Percentiles rank a stretch among this genome's conserved stretches.
phyloP scores from a whole-genome alignment of 2,888 invertebrate genomes.

The Entomobrya multifasciata region DNA sequence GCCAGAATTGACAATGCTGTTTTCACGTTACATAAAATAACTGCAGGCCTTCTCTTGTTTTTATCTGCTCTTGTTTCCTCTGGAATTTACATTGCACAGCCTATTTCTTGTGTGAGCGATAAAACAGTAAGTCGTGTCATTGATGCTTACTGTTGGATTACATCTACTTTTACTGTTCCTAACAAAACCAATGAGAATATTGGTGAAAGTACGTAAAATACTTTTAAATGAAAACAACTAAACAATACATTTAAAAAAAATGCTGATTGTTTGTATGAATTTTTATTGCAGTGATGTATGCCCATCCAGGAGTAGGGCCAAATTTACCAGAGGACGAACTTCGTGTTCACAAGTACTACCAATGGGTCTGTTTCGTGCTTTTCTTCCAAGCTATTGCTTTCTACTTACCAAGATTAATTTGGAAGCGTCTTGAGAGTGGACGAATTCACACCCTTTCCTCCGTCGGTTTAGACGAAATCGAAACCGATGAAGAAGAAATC shows the following conservation, averaged over 20 bases:
- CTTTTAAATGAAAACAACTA: not conserved
- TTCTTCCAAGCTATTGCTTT: constrained; percentile 85
- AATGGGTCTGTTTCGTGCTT: constrained; percentile 84
- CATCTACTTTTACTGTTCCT: constrained; percentile 62
- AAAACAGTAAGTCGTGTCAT: constrained; percentile 55
- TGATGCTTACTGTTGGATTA: constrained; percentile 73
- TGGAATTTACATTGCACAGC: constrained; percentile 48
- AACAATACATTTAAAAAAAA: not conserved
- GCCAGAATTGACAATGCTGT: constrained; percentile 63
- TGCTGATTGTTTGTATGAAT: not conserved
- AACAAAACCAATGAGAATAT: constrained; percentile 51
- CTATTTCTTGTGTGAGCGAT: constrained; percentile 62
- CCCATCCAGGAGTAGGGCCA: constrained; percentile 80
- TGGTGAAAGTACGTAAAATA: constrained; percentile 33
- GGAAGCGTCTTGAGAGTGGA: constrained; percentile 88
- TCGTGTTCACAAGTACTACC: constrained; percentile 80
- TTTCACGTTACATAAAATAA: constrained; percentile 63
- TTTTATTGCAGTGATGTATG: not conserved
- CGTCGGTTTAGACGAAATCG: constrained; percentile 39
- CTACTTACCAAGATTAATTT: constrained; percentile 87
- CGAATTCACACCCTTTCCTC: constrained; percentile 84
- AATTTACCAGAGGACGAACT: constrained; percentile 75
- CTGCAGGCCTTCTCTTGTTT: constrained; percentile 51
- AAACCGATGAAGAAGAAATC: constrained; percentile 32
- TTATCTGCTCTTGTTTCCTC: constrained; percentile 59